These are phyloP conservation scores for Anas acuta DNA, from an alignment of 2,797 vertebrate genomes.

Conservation along the genomic window DNA sequence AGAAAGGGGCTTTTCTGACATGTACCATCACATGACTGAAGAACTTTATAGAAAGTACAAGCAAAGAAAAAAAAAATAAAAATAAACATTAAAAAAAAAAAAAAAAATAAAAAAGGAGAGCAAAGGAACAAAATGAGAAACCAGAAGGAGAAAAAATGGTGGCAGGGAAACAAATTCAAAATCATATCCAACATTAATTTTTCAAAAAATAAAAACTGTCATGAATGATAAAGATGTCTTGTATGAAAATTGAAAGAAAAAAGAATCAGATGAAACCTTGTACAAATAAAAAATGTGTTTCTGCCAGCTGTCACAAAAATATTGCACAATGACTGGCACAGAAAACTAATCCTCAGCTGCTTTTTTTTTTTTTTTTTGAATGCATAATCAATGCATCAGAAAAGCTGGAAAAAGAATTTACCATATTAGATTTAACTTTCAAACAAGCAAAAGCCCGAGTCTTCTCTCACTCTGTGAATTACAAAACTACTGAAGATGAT, in stretches of 20 bases:
- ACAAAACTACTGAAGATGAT: not conserved
- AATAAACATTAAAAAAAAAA: not conserved
- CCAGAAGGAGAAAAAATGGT: not conserved
- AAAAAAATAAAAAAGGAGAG: not conserved
- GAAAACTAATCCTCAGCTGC: not conserved
- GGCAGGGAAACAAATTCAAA: not conserved
- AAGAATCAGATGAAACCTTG: not conserved
- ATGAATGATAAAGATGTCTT: conserved; percentile 14
- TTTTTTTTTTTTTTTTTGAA: not conserved
- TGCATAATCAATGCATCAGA: not conserved
- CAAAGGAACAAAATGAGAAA: not conserved
- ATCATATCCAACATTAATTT: not conserved
- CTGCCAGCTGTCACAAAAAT: conserved; percentile 55
- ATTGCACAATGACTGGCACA: conserved; percentile 60
- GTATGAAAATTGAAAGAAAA: not conserved
- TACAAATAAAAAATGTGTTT: conserved; percentile 4
- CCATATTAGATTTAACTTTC: not conserved
- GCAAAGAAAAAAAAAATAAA: not conserved
- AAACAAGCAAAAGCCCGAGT: not conserved
- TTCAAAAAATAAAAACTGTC: not conserved
- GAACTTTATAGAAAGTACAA: not conserved
- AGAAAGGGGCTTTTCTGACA: conserved; percentile 30
- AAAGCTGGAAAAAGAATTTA: not conserved
- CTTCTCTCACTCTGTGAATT: not conserved
- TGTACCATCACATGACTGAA: not conserved